Base-by-base conservation (phyloP, 2,888 invertebrate genomes). In the Chloroclystis v-ata region DNA sequence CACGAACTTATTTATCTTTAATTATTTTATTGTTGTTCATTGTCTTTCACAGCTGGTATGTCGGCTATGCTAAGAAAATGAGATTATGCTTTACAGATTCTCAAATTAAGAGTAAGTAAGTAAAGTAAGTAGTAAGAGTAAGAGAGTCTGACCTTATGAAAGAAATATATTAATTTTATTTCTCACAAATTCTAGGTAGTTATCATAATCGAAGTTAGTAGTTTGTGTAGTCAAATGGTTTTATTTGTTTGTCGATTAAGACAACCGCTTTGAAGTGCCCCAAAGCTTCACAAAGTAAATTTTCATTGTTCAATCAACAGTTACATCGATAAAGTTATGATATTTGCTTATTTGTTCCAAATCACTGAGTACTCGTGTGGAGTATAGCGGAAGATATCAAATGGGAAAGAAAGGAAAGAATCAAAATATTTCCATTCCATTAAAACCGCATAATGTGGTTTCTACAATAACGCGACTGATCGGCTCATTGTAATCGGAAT, bases 341-440 rank as follows among this genome's bases (percentile, higher is more conserved):
- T 35, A 24, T 24, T 20, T 10, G 16, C 11, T 35, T 42, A 38
- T 48, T 39, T 26, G 25, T 28, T 39, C 39, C 29, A 7, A 13
- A 41, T 26, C 29, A 29, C 25, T 2, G 8, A 37, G 10, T 32
- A 37, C 13, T 44, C 16, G 32, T 16, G 28, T 32, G 24, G 20
- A n/a, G n/a, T 29, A 41, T 33, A 28, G 8, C 24, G 12, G 28
- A 14, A 26, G 30, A 38, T 24, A 43, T 48, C 13, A 28, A 38
- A 38, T 16, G 11, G 14, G 26, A 24, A 41, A 9, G 30, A 38
- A 39, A 4, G 29, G 32, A 50, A 46, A 37, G 33, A 54, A 47
- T 30, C 39, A 44, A 48, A 46, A 56, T 42, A 48, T 52, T 52
- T 43, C 33, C 38, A 43, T 42, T 43, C 38, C 42, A 12, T 33